A percentile compares a stretch with the other conserved stretches of the same genome.
phyloP scores from a whole-genome alignment of 1,140 invertebrate genomes.

The Linepithema humile region DNA sequence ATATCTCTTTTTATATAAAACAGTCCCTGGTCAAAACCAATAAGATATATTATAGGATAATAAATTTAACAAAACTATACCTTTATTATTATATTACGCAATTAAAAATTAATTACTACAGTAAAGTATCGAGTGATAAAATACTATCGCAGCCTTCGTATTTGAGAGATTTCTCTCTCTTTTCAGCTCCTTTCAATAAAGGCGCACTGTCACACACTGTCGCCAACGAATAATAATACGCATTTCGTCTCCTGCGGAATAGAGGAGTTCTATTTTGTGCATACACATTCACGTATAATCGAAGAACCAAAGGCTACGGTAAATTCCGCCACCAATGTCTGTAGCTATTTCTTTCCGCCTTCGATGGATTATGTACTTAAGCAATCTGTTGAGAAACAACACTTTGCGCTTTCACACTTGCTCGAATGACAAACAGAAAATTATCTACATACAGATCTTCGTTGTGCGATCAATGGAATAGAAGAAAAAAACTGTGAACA shows the following conservation, averaged over 20 bases:
- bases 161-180: conserved; percentile 55
- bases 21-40: conserved; percentile 83
- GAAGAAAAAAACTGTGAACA: conserved; percentile 6
- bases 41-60: conserved; percentile 80
- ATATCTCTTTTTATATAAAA: conserved; percentile 80
- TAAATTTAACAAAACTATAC: conserved; percentile 80
- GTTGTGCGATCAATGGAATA: conserved; percentile 64
- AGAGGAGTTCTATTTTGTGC: conserved; percentile 25
- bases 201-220: conserved; percentile 39
- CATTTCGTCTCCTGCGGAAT: neutral
- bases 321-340: conserved; percentile 18
- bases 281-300: neutral
- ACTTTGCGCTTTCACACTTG: neutral
- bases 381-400: conserved; percentile 45
- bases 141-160: conserved; percentile 78
- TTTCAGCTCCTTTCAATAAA: conserved; percentile 52
- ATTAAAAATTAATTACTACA: conserved; percentile 81
- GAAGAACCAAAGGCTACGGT: conserved; percentile 19
- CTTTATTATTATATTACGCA: conserved; percentile 75
- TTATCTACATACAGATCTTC: conserved; percentile 55
- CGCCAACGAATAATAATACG: neutral
- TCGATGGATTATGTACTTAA: conserved; percentile 62
- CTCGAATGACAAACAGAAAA: conserved; percentile 32
- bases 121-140: conserved; percentile 80
- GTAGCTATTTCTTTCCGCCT: no score